Percentiles rank a stretch among this genome's conserved stretches.
These are phyloP conservation scores for Sipunculus nudus DNA, from an alignment of 2,888 invertebrate species.

Conservation along the genomic window DNA sequence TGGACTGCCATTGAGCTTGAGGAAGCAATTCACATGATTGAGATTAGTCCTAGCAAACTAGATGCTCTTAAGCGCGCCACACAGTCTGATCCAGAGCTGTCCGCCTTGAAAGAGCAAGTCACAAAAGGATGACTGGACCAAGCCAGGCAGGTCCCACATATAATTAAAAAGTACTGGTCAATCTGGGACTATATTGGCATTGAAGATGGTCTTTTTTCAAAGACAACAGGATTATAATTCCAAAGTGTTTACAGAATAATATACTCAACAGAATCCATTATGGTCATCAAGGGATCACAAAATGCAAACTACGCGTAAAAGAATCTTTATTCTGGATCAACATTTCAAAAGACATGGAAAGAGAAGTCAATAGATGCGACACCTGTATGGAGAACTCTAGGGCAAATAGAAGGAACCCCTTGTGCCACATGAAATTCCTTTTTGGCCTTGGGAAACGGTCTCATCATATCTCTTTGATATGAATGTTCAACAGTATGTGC, in stretches of 20 bases:
- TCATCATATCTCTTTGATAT: constrained; percentile 24
- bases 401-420: constrained; percentile 16
- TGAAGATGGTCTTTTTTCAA: constrained; percentile 26
- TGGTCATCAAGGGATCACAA: constrained; percentile 18
- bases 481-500: not conserved
- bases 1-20: constrained; percentile 15
- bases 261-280: constrained; percentile 22
- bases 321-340: constrained; percentile 25
- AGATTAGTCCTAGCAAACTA: not conserved
- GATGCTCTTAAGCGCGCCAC: constrained; percentile 5
- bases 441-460: constrained; percentile 19
- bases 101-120: constrained; percentile 12
- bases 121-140: no score
- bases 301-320: constrained; percentile 16
- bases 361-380: not conserved
- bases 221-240: constrained; percentile 22
- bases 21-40: constrained; percentile 12
- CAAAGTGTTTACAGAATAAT: constrained; percentile 3
- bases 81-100: constrained; percentile 12
- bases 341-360: constrained; percentile 26
- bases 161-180: constrained; percentile 18
- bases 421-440: constrained; percentile 11
- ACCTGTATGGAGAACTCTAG: constrained; percentile 14
- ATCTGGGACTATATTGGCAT: constrained; percentile 22
- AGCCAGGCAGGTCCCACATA: constrained; percentile 13